phyloP scores from a whole-genome alignment of 2,797 vertebrate genomes.

The Chaetophractus vellerosus region DNA sequence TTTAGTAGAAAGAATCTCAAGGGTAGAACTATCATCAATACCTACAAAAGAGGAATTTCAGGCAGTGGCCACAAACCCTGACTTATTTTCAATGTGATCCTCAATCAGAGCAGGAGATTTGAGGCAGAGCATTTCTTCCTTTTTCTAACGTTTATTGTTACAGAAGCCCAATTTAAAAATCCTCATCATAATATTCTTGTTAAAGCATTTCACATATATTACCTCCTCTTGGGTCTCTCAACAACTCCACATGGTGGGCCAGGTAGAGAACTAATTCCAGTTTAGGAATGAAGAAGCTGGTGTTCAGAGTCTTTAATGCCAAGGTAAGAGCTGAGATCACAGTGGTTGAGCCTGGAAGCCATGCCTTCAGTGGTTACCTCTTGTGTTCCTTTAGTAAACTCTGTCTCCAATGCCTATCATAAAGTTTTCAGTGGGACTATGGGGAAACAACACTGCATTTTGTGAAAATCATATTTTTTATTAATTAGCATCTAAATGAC shows the following conservation, averaged over 20 bases:
- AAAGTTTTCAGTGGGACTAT: not conserved
- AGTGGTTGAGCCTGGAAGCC: not conserved
- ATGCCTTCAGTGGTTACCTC: not conserved
- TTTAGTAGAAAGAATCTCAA: not conserved
- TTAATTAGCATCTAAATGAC: not conserved
- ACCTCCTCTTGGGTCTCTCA: not conserved
- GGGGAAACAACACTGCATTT: not conserved
- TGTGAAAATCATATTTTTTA: conserved; percentile 13
- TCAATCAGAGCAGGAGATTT: not conserved
- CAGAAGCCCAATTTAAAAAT: not conserved
- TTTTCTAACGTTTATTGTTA: not conserved
- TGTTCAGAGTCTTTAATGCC: not conserved
- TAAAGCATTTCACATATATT: not conserved
- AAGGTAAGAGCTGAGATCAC: not conserved
- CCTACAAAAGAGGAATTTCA: not conserved
- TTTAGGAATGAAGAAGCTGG: not conserved
- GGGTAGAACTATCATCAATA: not conserved
- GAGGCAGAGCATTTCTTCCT: not conserved
- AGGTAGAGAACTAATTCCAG: not conserved
- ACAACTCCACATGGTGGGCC: not conserved
- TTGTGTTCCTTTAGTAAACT: not conserved
- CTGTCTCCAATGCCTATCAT: not conserved
- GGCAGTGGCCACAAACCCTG: not conserved
- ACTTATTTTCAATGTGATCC: not conserved
- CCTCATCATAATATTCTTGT: not conserved